phyloP scores from a whole-genome alignment of 2,797 vertebrate species.

The Urophycis tenuis region DNA sequence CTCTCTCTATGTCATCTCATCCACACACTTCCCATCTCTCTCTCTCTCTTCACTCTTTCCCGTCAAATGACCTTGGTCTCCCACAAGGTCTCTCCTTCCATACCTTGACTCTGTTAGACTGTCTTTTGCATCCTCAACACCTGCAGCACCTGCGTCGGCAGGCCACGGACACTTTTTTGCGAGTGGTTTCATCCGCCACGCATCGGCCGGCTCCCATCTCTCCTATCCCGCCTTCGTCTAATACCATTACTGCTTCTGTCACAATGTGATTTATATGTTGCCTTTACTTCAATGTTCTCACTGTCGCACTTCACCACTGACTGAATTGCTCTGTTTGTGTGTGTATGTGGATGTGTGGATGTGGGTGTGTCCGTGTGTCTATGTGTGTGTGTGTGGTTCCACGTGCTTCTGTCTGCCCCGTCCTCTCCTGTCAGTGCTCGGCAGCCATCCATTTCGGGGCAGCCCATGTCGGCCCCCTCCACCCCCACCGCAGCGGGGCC shows the following conservation, averaged over 20 bases:
- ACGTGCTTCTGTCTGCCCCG: conserved; percentile 39
- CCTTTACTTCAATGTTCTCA: conserved; percentile 1
- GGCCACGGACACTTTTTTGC: neutral
- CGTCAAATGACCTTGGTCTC: neutral
- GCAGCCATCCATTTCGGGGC: conserved; percentile 52
- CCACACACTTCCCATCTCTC: neutral
- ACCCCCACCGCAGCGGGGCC: conserved; percentile 51
- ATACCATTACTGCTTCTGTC: conserved; percentile 1
- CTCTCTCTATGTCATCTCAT: neutral
- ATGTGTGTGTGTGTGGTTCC: conserved; percentile 47
- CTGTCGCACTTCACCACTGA: neutral
- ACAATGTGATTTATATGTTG: neutral
- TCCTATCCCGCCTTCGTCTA: neutral
- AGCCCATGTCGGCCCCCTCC: conserved; percentile 62
- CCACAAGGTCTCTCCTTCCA: neutral
- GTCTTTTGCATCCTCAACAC: neutral
- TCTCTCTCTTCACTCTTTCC: neutral
- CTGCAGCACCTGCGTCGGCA: too few species aligned
- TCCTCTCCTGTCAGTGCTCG: conserved; percentile 53
- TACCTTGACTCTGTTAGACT: neutral
- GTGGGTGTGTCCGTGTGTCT: conserved; percentile 29
- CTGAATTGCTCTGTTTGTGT: neutral
- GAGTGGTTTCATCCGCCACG: neutral
- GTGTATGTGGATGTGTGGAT: neutral
- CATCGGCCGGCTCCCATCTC: neutral